phyloP scores from a whole-genome alignment of 2,888 invertebrate species.

The Mythimna loreyi region DNA sequence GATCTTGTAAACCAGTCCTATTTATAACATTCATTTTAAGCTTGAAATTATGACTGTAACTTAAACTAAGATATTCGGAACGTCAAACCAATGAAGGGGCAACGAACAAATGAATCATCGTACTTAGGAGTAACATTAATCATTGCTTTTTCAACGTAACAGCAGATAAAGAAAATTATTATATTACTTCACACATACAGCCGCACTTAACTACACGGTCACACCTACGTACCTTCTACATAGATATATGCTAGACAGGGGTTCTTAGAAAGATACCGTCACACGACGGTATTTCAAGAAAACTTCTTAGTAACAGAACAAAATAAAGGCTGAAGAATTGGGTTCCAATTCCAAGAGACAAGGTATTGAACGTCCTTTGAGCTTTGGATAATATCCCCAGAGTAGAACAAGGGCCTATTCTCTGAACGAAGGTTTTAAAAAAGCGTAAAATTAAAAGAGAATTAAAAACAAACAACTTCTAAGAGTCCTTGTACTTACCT shows the following conservation, averaged over 20 bases:
- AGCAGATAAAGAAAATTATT: conserved; percentile 59
- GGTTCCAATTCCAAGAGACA: conserved; percentile 34
- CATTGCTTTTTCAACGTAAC: conserved; percentile 62
- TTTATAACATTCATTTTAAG: neutral
- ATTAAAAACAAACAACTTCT: neutral
- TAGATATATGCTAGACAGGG: conserved; percentile 47
- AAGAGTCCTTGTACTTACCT: conserved; percentile 1
- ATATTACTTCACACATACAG: conserved; percentile 45
- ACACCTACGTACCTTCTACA: conserved; percentile 37
- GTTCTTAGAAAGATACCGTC: conserved; percentile 64
- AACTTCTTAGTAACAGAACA: conserved; percentile 67
- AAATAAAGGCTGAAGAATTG: conserved; percentile 50
- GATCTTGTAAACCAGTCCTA: too few relatives aligned
- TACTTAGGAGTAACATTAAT: conserved; percentile 61
- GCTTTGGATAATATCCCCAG: conserved; percentile 29
- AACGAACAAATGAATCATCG: conserved; percentile 62
- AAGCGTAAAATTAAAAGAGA: neutral
- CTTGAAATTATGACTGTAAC: conserved; percentile 26
- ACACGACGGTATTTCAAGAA: conserved; percentile 62
- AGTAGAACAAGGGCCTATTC: conserved; percentile 2
- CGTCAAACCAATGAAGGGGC: conserved; percentile 26
- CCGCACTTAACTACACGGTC: conserved; percentile 2
- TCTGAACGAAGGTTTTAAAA: neutral
- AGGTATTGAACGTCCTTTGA: conserved; percentile 38
- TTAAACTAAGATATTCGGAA: conserved; percentile 30